Evolutionary conservation across 2,888 invertebrate species (phyloP).

Genomic region (Digitonthophagus gazella): DNA sequence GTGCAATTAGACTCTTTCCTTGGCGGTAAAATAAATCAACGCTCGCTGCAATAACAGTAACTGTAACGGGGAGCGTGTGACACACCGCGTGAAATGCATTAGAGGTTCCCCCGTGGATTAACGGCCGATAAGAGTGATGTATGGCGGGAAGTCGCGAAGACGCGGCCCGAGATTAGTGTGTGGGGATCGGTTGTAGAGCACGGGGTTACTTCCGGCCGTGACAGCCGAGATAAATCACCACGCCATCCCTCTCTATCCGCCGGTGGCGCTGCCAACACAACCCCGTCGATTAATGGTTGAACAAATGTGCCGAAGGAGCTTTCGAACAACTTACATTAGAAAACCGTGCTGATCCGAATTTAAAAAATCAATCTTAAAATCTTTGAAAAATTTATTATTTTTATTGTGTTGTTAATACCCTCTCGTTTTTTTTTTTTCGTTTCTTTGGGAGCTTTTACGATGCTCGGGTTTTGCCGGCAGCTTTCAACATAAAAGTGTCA

Average conservation of each 20-base stretch:
- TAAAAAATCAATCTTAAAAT: too few species aligned
- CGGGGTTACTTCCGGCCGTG: slow-evolving; percentile 51
- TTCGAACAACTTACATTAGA: too few species aligned
- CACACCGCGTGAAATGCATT: slow-evolving; percentile 24
- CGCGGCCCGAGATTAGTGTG: slow-evolving; percentile 49
- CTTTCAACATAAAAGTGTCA: background rate
- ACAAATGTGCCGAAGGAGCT: slow-evolving; percentile 4
- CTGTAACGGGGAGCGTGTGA: slow-evolving; percentile 5
- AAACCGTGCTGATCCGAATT: too few species aligned
- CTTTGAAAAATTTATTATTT: too few species aligned
- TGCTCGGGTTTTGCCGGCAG: background rate
- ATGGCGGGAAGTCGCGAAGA: slow-evolving; percentile 52
- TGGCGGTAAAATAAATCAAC: background rate
- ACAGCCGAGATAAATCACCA: slow-evolving; percentile 51
- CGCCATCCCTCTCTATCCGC: background rate
- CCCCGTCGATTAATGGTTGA: slow-evolving; percentile 11
- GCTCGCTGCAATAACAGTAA: background rate
- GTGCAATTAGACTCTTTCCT: background rate
- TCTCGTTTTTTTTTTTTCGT: too few species aligned
- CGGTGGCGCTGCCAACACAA: slow-evolving; percentile 32
- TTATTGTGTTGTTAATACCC: too few species aligned
- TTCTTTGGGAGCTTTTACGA: too few species aligned
- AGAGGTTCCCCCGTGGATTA: slow-evolving; percentile 42
- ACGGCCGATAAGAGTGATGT: slow-evolving; percentile 49
- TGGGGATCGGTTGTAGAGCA: slow-evolving; percentile 50